phyloP scores from a whole-genome alignment of 2,888 invertebrate genomes.

The Chrysolina oricalcia region DNA sequence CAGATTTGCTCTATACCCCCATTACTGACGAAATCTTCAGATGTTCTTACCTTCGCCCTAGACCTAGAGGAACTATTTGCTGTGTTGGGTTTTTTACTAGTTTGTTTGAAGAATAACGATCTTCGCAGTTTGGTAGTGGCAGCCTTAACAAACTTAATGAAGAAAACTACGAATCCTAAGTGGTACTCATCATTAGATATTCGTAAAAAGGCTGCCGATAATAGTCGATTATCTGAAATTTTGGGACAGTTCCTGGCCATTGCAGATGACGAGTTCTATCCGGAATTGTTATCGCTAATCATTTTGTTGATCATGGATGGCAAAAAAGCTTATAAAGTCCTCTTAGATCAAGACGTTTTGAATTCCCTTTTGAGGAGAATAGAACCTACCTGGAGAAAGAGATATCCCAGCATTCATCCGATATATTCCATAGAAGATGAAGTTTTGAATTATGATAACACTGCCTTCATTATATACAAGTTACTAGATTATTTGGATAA shows the following conservation, averaged over 20 bases:
- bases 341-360: slow-evolving; percentile 66
- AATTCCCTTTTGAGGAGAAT: slow-evolving; percentile 66
- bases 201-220: slow-evolving; percentile 61
- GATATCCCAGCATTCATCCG: slow-evolving; percentile 53
- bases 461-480: slow-evolving; percentile 52
- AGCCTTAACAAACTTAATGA: slow-evolving; percentile 27
- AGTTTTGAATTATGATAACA: slow-evolving; percentile 47
- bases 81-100: slow-evolving; percentile 60
- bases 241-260: slow-evolving; percentile 64
- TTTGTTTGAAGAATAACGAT: slow-evolving; percentile 28
- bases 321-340: slow-evolving; percentile 60
- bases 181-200: slow-evolving; percentile 54
- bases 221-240: slow-evolving; percentile 67
- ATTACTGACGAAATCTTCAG: slow-evolving; percentile 63
- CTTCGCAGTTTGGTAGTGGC: slow-evolving; percentile 22
- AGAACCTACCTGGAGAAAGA: slow-evolving; percentile 63
- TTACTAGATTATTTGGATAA: slow-evolving; percentile 46
- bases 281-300: slow-evolving; percentile 63
- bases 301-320: slow-evolving; percentile 62
- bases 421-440: slow-evolving; percentile 30
- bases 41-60: slow-evolving; percentile 56
- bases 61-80: slow-evolving; percentile 67
- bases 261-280: slow-evolving; percentile 63
- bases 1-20: slow-evolving; percentile 64
- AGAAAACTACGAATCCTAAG: slow-evolving; percentile 38